Percentiles rank a stretch among this genome's conserved stretches.
phyloP scores from a whole-genome alignment of 2,888 invertebrate species.

The Operophtera brumata region DNA sequence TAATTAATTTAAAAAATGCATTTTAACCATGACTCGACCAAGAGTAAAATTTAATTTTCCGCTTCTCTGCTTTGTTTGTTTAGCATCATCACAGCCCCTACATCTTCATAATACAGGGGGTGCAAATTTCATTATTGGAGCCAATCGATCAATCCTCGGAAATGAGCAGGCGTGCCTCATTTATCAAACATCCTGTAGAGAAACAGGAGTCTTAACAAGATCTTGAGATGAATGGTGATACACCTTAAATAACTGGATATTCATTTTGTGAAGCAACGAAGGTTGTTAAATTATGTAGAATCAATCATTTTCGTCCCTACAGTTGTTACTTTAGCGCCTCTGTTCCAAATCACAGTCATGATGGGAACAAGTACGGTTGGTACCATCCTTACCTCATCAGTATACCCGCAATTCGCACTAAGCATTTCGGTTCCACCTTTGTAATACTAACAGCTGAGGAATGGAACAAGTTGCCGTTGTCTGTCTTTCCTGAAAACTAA shows the following conservation, averaged over 20 bases:
- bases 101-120: constrained; percentile 20
- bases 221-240: constrained; percentile 20
- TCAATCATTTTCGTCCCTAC: too few species aligned
- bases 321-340: too few species aligned
- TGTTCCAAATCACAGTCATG: too few species aligned
- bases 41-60: background rate
- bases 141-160: constrained; percentile 38
- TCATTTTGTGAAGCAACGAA: constrained; percentile 6
- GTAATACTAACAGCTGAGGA: too few species aligned
- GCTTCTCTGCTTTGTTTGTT: constrained; percentile 5
- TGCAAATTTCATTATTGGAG: constrained; percentile 38
- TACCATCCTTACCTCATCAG: too few species aligned
- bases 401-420: too few species aligned
- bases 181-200: constrained; percentile 41
- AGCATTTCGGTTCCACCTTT: too few species aligned
- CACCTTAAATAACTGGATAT: constrained; percentile 19
- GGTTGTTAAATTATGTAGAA: background rate
- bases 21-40: too few species aligned
- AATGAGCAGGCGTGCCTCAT: constrained; percentile 36
- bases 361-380: too few species aligned
- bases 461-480: too few species aligned
- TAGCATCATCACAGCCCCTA: constrained; percentile 5
- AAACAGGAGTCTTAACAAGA: constrained; percentile 22
- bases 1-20: too few species aligned
- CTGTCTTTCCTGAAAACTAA: too few species aligned